Base-by-base conservation (phyloP, 2,797 vertebrate genomes). In the Chelmon rostratus region DNA sequence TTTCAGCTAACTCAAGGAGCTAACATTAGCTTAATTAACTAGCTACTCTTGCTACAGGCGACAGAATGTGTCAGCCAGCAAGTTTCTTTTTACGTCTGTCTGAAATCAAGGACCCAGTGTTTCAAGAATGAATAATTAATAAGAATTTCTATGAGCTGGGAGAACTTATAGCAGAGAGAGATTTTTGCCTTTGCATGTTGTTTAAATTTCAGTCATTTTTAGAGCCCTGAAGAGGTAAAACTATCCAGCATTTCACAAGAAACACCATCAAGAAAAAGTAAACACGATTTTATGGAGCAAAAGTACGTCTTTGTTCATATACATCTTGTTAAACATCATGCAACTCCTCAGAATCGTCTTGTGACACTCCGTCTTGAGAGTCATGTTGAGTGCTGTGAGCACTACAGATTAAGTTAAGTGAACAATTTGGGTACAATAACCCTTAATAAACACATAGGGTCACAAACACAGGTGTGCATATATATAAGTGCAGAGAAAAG, bases 401-500 rank as follows among this genome's bases (percentile, higher is more conserved):
- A 13, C 8, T 13, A 13, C 40, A 42, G 40, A 42, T 42, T 4
- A 42, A 13, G 42, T 42, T 40, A 40, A 42, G 40, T 4, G 6
- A 13, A 0, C 21, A 9, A 7, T 71, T 44, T 56, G 5, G 7
- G 42, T 46, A 28, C 66, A 69, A 54, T 35, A 1, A 50, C 44
- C 44, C 38, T 8, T 67, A 38, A 68, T 61, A 21, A 69, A 57
- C 37, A 33, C 62, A 52, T 3, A 40, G 15, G 12, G 50, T 61
- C 19, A 61, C 11, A 7, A 67, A 65, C 9, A 16, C 9, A n/a
- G 11, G 15, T 6, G 16, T 33, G 71, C 42, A 10, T 9, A 38
- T 31, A 84, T 68, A 16, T 28, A 73, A 47, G 61, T 42, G 16
- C 54, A 47, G 44, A 56, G 25, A 67, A 67, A 71, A 42, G n/a